phyloP scores from a whole-genome alignment of 2,888 invertebrate genomes.

The Clepsis dumicolana region DNA sequence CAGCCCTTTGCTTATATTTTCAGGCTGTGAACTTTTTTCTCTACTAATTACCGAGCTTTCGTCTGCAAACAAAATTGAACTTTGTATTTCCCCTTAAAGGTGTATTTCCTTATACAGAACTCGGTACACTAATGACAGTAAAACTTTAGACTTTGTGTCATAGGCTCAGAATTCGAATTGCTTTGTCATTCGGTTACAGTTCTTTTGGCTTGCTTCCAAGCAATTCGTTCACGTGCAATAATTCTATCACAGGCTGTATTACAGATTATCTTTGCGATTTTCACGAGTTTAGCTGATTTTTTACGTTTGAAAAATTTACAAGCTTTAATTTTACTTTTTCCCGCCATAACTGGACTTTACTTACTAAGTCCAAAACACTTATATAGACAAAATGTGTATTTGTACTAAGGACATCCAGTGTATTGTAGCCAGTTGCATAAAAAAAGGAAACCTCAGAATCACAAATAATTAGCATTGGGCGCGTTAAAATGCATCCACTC shows the following conservation, averaged over 20 bases:
- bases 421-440: no score
- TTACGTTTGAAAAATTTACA: neutral
- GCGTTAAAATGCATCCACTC: no score
- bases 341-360: neutral
- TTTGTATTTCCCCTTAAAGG: slow-evolving; percentile 14
- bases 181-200: neutral
- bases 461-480: no score
- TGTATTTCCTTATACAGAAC: slow-evolving; percentile 14
- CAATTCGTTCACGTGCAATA: slow-evolving; percentile 67
- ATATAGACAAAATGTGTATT: no score
- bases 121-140: neutral
- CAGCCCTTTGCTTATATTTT: slow-evolving; percentile 21
- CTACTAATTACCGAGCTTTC: slow-evolving; percentile 28
- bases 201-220: slow-evolving; percentile 66
- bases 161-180: neutral
- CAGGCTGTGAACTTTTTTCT: slow-evolving; percentile 29
- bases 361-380: no score
- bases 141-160: neutral
- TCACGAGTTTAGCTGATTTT: neutral
- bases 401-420: no score
- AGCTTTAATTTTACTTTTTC: neutral
- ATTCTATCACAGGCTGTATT: slow-evolving; percentile 69
- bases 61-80: slow-evolving; percentile 19
- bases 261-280: slow-evolving; percentile 51
- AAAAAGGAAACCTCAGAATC: no score